Conservation (phyloP, 2,113 vertebrate species). For the Laterallus jamaicensis region DNA sequence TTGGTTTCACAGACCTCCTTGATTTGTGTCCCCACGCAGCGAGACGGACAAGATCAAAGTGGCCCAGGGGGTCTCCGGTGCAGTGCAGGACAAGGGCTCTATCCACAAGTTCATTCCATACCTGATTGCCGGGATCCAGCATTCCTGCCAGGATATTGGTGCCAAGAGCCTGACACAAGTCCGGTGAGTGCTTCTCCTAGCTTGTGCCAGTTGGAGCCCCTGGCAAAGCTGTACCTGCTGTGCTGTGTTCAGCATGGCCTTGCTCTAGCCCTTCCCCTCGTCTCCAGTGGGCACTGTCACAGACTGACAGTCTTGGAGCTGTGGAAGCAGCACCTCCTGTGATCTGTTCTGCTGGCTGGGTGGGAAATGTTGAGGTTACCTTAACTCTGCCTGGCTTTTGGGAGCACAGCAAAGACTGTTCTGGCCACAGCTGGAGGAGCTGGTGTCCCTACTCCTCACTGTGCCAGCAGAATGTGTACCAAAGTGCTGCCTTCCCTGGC, state of each 20-base stretch:
- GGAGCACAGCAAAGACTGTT: background rate
- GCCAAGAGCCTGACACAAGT: conserved; percentile 95
- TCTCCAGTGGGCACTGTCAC: background rate
- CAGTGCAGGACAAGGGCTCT: conserved; percentile 97
- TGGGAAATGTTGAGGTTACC: background rate
- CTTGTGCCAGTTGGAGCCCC: background rate
- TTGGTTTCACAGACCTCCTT: background rate
- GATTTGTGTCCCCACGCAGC: conserved; percentile 71
- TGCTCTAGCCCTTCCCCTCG: background rate
- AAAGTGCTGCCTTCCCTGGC: background rate
- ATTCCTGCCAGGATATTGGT: conserved; percentile 97
- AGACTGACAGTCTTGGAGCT: background rate
- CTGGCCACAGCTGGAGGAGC: background rate
- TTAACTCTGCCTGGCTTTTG: background rate
- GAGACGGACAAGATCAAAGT: conserved; percentile 98
- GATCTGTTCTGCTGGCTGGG: background rate
- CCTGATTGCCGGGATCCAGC: conserved; percentile 94
- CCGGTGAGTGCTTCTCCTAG: conserved; percentile 74
- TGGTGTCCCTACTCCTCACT: background rate
- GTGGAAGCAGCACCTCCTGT: background rate
- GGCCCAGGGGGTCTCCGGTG: conserved; percentile 95
- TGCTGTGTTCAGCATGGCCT: background rate
- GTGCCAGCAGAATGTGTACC: background rate
- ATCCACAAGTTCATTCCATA: conserved; percentile 98
- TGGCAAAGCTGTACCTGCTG: background rate